Base-by-base conservation (phyloP, 2,888 invertebrate species). In the Labia minor region DNA sequence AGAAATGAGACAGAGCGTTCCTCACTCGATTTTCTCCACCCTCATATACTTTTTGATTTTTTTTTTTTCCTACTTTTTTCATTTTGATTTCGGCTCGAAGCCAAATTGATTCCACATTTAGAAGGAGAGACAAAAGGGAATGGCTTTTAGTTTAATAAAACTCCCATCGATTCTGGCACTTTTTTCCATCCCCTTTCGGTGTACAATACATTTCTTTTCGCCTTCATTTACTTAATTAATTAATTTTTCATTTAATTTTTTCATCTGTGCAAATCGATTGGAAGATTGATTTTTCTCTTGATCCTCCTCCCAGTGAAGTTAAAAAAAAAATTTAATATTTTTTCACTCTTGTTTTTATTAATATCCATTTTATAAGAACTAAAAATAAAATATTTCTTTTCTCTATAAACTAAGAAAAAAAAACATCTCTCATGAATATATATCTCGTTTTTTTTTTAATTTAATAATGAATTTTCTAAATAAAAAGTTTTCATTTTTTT, bases 81-180 rank as follows among this genome's bases (percentile, higher is more conserved):
- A 49, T 49, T 49, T 16, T 49, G 49, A 49, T 10, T 49, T 49
- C 49, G 49, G 49, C 49, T 49, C 49, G n/a, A n/a, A n/a, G 49
- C n/a, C 49, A 49, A 49, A 49, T 49, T 49, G 49, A 49, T 49
- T 49, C 49, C 14, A 49, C n/a, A 49, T 49, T 49, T 49, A 49
- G 14, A 26, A 49, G 14, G 49, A 49, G n/a, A 49, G 49, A 49
- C 49, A 49, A 49, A 49, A 49, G 49, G 49, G n/a, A 49, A 49
- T 10, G 14, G 49, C 49, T 49, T 49, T 49, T 49, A 49, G n/a
- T 49, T 49, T 49, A 49, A 49, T 49, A 49, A 49, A 49, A 49
- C n/a, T 49, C 49, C 26, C 26, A 26, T 49, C 49, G 49, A 49
- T 49, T 49, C 14, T 49, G 49, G n/a, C 49, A 4, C 49, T 49